These are phyloP conservation scores for Zygogramma bicolorata DNA, from an alignment of 2,888 invertebrate genomes.

Conservation along the genomic window DNA sequence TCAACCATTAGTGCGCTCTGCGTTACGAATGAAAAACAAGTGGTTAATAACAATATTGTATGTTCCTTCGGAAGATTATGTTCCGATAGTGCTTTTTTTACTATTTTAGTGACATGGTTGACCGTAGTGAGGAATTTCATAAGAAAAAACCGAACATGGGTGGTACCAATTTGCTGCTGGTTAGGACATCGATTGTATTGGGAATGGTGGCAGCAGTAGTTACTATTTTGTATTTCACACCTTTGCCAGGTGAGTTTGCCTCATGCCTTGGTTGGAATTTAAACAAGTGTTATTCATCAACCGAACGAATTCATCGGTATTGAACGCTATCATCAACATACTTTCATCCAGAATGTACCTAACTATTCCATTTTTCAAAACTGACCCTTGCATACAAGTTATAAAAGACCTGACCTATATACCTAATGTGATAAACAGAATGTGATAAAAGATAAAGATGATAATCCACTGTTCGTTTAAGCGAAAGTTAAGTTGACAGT, in stretches of 20 bases:
- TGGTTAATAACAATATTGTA: background rate
- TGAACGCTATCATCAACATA: too few relatives aligned
- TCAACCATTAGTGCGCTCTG: background rate
- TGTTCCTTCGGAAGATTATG: background rate
- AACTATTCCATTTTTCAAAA: too few relatives aligned
- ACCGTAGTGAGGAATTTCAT: background rate
- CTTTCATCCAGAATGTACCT: too few relatives aligned
- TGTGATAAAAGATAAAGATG: too few relatives aligned
- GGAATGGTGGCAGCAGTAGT: slow-evolving; percentile 76
- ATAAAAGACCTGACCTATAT: too few relatives aligned
- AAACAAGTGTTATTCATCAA: too few relatives aligned
- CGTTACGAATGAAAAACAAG: background rate
- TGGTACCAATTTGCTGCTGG: slow-evolving; percentile 69
- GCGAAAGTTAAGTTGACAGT: too few relatives aligned
- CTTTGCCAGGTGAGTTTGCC: slow-evolving; percentile 77
- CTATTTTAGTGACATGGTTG: background rate
- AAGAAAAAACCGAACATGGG: background rate
- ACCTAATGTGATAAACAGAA: too few relatives aligned
- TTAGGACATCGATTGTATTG: slow-evolving; percentile 73
- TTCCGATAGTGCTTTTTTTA: background rate
- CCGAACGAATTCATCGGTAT: too few relatives aligned
- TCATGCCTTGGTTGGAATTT: too few relatives aligned
- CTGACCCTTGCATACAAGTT: too few relatives aligned
- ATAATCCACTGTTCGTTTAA: too few relatives aligned
- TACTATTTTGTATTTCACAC: slow-evolving; percentile 78